These are phyloP conservation scores for Clarias macrocephalus DNA, from an alignment of 2,113 vertebrate genomes.

Conservation along the genomic window DNA sequence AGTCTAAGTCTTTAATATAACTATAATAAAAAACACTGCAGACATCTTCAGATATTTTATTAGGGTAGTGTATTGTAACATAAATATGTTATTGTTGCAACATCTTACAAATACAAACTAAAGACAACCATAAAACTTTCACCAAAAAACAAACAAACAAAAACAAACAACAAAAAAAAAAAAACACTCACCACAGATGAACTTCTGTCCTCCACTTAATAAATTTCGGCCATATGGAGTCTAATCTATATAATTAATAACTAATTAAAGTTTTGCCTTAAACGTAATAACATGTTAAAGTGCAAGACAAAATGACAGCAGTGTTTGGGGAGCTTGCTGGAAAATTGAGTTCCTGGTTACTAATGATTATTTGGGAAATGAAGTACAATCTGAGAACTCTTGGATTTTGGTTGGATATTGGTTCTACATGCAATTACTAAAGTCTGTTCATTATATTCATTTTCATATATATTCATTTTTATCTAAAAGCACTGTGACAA, in stretches of 20 bases:
- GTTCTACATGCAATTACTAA: background rate
- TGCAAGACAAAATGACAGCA: background rate
- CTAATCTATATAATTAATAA: background rate
- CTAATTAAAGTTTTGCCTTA: background rate
- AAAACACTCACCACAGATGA: background rate
- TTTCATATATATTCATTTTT: no score
- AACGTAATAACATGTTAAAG: background rate
- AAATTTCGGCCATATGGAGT: background rate
- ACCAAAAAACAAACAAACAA: background rate
- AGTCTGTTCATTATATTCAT: background rate
- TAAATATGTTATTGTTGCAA: no score
- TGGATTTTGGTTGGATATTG: background rate
- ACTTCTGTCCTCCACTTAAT: background rate
- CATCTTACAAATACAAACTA: background rate
- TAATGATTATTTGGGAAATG: background rate
- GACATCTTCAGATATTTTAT: slow-evolving; percentile 11
- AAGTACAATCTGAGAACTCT: background rate
- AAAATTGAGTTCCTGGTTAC: background rate
- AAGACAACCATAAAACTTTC: background rate
- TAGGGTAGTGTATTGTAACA: background rate
- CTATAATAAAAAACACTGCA: background rate
- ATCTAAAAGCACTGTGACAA: background rate
- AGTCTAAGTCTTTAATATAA: background rate
- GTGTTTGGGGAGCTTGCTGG: background rate
- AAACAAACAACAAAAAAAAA: background rate